Conservation (phyloP, 2,888 invertebrate species). For the Pristionchus maxplancki region DNA sequence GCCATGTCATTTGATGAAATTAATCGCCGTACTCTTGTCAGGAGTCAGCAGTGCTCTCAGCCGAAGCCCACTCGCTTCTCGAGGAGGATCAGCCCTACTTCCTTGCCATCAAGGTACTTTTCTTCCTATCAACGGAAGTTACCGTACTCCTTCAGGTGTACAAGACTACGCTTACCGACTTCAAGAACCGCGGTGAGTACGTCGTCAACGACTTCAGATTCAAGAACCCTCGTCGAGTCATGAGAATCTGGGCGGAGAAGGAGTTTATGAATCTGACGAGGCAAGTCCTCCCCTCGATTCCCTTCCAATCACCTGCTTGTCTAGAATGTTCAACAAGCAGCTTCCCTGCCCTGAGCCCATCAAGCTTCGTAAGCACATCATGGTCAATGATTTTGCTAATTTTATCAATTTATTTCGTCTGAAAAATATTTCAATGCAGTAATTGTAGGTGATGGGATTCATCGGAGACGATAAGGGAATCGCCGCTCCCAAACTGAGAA, state of each 20-base stretch:
- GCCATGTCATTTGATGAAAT: too few relatives aligned
- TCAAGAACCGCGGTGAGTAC: conserved; percentile 82
- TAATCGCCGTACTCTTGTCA: conserved; percentile 76
- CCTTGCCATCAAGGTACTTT: conserved; percentile 64
- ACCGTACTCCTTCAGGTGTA: conserved; percentile 83
- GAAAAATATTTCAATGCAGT: background rate
- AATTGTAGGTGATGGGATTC: conserved; percentile 82
- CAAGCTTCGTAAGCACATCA: conserved; percentile 80
- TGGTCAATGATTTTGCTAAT: conserved; percentile 34
- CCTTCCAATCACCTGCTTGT: background rate
- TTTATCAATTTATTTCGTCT: background rate
- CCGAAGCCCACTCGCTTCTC: conserved; percentile 43
- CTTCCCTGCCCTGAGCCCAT: conserved; percentile 82
- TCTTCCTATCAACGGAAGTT: too few relatives aligned
- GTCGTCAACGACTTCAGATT: conserved; percentile 83
- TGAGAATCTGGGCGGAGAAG: conserved; percentile 83
- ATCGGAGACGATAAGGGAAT: conserved; percentile 80
- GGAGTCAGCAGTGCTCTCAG: conserved; percentile 74
- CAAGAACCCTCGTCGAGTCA: conserved; percentile 82
- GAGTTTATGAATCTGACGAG: conserved; percentile 82
- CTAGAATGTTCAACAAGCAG: conserved; percentile 66
- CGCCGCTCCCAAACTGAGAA: conserved; percentile 82
- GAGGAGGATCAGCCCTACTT: conserved; percentile 54
- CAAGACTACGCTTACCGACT: conserved; percentile 83
- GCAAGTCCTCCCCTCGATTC: conserved; percentile 64